These are phyloP conservation scores for Leucoraja ocellata DNA, from an alignment of 2,797 vertebrate genomes.

Conservation along the genomic window DNA sequence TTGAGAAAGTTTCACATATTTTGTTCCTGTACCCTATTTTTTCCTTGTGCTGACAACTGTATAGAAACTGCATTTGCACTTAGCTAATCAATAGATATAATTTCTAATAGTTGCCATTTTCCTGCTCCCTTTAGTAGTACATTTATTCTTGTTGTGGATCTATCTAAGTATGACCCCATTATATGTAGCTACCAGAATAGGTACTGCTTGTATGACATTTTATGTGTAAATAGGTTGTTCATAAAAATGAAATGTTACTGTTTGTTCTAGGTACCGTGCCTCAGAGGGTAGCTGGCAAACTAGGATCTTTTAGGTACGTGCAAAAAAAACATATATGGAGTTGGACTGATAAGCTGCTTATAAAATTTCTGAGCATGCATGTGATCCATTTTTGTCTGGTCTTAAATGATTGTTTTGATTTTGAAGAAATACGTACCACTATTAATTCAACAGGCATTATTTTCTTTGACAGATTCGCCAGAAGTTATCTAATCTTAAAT, in stretches of 20 bases:
- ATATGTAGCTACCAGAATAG: background rate
- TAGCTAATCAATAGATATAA: background rate
- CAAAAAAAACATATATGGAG: background rate
- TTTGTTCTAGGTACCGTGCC: constrained; percentile 33
- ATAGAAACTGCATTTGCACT: background rate
- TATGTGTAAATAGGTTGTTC: background rate
- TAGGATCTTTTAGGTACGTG: constrained; percentile 26
- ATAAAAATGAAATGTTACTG: background rate
- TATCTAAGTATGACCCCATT: background rate
- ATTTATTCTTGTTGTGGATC: background rate
- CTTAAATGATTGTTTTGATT: background rate
- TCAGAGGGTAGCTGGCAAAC: background rate
- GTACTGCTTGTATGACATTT: background rate
- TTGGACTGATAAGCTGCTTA: background rate
- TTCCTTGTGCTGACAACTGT: background rate
- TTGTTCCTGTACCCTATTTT: background rate
- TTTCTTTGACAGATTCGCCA: background rate
- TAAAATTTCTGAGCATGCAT: background rate
- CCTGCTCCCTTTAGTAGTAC: background rate
- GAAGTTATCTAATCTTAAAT: background rate
- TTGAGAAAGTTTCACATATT: background rate
- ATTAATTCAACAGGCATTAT: background rate
- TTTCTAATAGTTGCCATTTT: background rate
- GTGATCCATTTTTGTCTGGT: background rate
- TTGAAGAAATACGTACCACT: background rate